Base-by-base conservation (phyloP, 2,113 vertebrate species). In the Tachuris rubrigastra region DNA sequence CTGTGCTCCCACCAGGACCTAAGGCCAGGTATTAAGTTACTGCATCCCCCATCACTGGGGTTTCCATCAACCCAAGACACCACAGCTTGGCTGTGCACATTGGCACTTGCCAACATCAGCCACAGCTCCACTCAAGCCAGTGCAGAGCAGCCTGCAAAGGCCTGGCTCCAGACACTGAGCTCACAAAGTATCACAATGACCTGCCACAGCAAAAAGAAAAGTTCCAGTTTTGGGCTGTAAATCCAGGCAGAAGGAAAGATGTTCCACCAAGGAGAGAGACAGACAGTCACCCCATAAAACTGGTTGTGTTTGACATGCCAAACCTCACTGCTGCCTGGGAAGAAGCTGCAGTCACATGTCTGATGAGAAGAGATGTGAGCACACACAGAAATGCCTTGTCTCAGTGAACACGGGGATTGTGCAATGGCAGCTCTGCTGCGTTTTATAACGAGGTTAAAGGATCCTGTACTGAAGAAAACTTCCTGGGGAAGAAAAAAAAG, bases 241-340 rank as follows among this genome's bases (percentile, higher is more conserved):
- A 95, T 66, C 69, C 74, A 89, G 52, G 42, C 74, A 79, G 66
- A 41, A 68, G 65, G 56, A 56, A 76, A 82, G 80, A 89, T 73
- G 59, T 87, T 87, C 88, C 75, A 82, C 55, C 78, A 87, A 78
- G 69, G 69, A 93, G 53, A 81, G 52, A 92, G 53, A 82, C 65
- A 79, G 60, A 31, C 60, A 67, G 87, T 65, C 91, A 93, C 53
- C 60, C 62, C 87, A 96, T 95, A 91, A 94, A 95, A 93, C 49
- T 72, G 66, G 12, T 3, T 68, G 55, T 58, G 86, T 44, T n/a
- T 89, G 87, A 94, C 84, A 21, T 30, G 83, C 90, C 94, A 95
- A 90, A 94, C 81, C 94, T 95, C 93, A 85, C 20, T 69, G 87
- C 84, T 93, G 82, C 89, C 87, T 73, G 87, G 56, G 60, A 92